These are phyloP conservation scores for Eristalis tenax DNA, from an alignment of 2,888 invertebrate genomes.

Conservation along the genomic window DNA sequence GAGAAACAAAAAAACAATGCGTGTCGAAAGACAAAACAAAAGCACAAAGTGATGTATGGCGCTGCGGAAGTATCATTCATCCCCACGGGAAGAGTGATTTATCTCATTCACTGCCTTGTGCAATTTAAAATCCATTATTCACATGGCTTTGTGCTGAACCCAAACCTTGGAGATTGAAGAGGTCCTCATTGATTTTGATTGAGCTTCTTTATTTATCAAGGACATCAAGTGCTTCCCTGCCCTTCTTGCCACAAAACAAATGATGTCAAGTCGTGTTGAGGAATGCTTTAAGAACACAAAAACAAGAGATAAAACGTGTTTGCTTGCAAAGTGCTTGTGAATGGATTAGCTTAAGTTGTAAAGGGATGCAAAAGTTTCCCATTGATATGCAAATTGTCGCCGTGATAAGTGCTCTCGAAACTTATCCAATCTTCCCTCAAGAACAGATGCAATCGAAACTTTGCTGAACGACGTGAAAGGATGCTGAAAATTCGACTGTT, in stretches of 20 bases:
- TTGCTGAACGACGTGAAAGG: neutral
- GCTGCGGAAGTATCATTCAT: neutral
- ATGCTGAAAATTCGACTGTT: neutral
- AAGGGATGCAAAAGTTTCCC: neutral
- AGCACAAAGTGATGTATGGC: neutral
- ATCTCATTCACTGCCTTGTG: conserved; percentile 23
- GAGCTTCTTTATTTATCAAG: conserved; percentile 11
- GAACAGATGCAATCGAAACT: conserved; percentile 12
- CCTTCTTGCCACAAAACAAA: neutral
- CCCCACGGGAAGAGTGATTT: conserved; percentile 6
- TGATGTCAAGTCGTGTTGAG: neutral
- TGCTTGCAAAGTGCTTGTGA: neutral
- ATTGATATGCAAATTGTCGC: conserved; percentile 22
- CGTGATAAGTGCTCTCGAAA: conserved; percentile 1
- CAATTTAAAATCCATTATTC: conserved; percentile 17
- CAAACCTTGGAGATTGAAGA: neutral
- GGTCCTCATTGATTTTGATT: neutral
- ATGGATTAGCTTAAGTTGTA: neutral
- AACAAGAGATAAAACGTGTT: neutral
- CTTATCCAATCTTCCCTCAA: conserved; percentile 13
- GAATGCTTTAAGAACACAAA: neutral
- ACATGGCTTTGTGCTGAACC: neutral
- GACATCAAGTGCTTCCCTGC: neutral
- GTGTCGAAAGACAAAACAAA: neutral
- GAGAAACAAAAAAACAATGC: neutral